phyloP scores from a whole-genome alignment of 2,888 invertebrate genomes.

The Pelosia muscerda region DNA sequence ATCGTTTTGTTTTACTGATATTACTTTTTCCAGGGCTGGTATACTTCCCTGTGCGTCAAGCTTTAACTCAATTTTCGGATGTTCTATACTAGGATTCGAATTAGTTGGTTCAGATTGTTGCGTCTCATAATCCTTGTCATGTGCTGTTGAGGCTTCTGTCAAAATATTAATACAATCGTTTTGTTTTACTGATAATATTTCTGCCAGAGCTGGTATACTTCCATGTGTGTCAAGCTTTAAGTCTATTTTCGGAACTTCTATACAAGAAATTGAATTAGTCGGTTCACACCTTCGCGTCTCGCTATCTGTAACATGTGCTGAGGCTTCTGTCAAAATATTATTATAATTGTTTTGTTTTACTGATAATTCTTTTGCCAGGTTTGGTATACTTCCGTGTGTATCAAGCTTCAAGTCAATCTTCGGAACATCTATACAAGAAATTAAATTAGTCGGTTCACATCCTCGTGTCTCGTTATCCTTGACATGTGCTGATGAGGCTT shows the following conservation, averaged over 20 bases:
- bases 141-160: neutral
- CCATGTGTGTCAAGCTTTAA: constrained; percentile 18
- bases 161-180: neutral
- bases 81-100: neutral
- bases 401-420: constrained; percentile 25
- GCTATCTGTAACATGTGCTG: neutral
- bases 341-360: neutral
- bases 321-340: neutral
- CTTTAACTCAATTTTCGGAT: constrained; percentile 23
- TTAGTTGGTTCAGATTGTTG: neutral
- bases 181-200: neutral
- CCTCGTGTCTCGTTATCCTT: neutral
- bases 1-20: neutral
- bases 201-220: neutral
- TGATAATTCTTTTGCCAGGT: neutral
- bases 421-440: neutral
- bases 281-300: neutral
- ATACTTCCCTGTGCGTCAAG: constrained; percentile 9
- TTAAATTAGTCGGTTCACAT: neutral
- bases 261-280: neutral
- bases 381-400: neutral
- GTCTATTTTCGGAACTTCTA: constrained; percentile 18
- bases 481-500: neutral
- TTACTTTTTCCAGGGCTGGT: neutral
- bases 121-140: neutral